These are phyloP conservation scores for Mesorhabditis spiculigera DNA, from an alignment of 2,888 invertebrate genomes.

Conservation along the genomic window DNA sequence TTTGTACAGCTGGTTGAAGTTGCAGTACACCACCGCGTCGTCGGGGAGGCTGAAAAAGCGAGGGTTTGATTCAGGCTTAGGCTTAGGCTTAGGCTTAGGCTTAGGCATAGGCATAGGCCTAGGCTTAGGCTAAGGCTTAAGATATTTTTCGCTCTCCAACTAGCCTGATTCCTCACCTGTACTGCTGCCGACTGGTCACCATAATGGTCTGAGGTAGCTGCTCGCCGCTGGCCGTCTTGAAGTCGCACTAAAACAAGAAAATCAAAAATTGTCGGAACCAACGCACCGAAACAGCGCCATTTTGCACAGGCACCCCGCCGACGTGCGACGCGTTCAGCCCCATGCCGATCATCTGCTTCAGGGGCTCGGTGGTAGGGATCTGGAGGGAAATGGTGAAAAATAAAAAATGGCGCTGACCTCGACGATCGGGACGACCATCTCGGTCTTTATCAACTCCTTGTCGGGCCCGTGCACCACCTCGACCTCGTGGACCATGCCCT, in stretches of 20 bases:
- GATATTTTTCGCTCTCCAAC: no score
- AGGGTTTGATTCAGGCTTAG: constrained; percentile 72
- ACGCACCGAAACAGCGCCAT: constrained; percentile 74
- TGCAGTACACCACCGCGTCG: constrained; percentile 92
- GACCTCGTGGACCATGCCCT: constrained; percentile 46
- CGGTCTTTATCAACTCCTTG: constrained; percentile 46
- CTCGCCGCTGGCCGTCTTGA: constrained; percentile 92
- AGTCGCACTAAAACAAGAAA: constrained; percentile 69
- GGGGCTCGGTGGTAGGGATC: constrained; percentile 82
- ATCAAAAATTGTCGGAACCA: background rate
- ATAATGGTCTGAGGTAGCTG: constrained; percentile 86
- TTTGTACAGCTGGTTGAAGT: constrained; percentile 98
- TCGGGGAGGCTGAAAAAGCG: constrained; percentile 81
- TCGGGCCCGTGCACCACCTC: constrained; percentile 55
- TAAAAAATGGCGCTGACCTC: constrained; percentile 63
- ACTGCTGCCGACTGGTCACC: constrained; percentile 90
- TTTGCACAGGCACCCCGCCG: constrained; percentile 83
- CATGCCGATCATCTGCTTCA: constrained; percentile 82
- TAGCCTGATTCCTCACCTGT: constrained; percentile 60
- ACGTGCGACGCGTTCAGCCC: constrained; percentile 77
- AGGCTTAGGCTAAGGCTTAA: no score
- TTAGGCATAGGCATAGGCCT: no score
- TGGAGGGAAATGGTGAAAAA: background rate
- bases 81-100: background rate
- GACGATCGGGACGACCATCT: constrained; percentile 78